Evolutionary conservation across 2,888 invertebrate species (phyloP), one percentile per base, ranked within the genome.

Genomic region (Zaprionus lineosus): DNA sequence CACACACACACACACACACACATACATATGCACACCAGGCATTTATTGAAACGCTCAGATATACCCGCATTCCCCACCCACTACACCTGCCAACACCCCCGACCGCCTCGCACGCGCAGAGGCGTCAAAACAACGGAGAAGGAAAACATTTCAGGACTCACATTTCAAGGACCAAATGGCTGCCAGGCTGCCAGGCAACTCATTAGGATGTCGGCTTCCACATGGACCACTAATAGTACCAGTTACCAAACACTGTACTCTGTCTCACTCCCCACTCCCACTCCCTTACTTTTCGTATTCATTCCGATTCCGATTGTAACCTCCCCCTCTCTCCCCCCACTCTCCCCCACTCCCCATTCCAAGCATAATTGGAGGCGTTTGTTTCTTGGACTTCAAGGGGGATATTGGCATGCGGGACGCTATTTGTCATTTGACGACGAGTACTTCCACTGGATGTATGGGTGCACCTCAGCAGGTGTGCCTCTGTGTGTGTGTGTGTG

Each of bases 171-270:
- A 31, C 69, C 57, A 59, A 53, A n/a, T n/a, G n/a, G n/a, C 41
- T 28, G 53, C 41, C 34, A 43, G 78, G 78, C 84, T 77, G 83
- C 85, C 79, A 57, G 83, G 85, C 85, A 77, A 84, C 77, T 84
- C 84, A 84, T 77, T 77, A 77, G 83, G 70, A 74, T 74, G 71
- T 68, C 63, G 64, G 51, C 59, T 73, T 63, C 67, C 39, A 51
- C 18, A 18, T 47, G 51, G 58, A 29, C 15, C 53, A 61, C 78
- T 84, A 84, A 74, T 84, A 84, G 82, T 48, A 48, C 43, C 24
- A 40, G 40, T 18, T 46, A 50, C 65, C 28, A 39, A 44, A 57
- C 44, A 21, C 39, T n/a, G n/a, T n/a, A n/a, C n/a, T n/a, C n/a
- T n/a, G n/a, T n/a, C n/a, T n/a, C 19, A 26, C 16, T 5, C 8